These are phyloP conservation scores for Trochalopteron elliotii DNA, from an alignment of 2,113 vertebrate genomes.

Conservation along the genomic window DNA sequence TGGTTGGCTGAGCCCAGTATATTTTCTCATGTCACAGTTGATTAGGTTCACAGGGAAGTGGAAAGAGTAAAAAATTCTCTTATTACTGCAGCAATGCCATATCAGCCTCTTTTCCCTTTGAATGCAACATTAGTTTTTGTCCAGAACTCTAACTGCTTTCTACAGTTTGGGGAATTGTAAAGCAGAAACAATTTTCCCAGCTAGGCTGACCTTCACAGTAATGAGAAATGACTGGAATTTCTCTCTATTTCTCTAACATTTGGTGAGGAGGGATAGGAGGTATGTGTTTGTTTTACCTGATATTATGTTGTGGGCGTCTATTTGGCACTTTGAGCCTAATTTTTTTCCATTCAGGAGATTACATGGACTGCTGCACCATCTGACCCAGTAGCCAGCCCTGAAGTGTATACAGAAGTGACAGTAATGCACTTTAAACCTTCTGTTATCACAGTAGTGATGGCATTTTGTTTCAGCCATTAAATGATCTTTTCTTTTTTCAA, in stretches of 20 bases:
- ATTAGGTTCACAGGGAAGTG: constrained; percentile 92
- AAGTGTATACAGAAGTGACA: constrained; percentile 71
- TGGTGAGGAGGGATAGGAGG: constrained; percentile 40
- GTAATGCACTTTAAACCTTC: constrained; percentile 79
- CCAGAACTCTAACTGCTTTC: constrained; percentile 85
- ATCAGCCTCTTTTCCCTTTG: constrained; percentile 86
- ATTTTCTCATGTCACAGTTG: constrained; percentile 98
- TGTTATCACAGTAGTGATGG: constrained; percentile 71
- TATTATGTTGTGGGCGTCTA: constrained; percentile 74
- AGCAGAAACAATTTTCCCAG: constrained; percentile 88
- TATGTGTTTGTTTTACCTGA: constrained; percentile 80
- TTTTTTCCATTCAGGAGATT: constrained; percentile 84
- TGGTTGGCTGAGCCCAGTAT: constrained; percentile 83
- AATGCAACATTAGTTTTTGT: constrained; percentile 88
- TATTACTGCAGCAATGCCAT: constrained; percentile 81
- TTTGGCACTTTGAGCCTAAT: constrained; percentile 78
- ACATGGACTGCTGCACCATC: constrained; percentile 84
- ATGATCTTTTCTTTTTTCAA: constrained; percentile 50
- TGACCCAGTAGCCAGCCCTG: constrained; percentile 81
- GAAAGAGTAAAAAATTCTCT: constrained; percentile 86
- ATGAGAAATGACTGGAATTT: constrained; percentile 86
- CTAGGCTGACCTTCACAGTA: constrained; percentile 85
- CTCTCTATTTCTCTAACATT: constrained; percentile 79
- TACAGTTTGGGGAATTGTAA: constrained; percentile 86
- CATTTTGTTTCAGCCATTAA: constrained; percentile 73